Base-by-base conservation (phyloP, 2,113 vertebrate genomes). In the Podilymbus podiceps region DNA sequence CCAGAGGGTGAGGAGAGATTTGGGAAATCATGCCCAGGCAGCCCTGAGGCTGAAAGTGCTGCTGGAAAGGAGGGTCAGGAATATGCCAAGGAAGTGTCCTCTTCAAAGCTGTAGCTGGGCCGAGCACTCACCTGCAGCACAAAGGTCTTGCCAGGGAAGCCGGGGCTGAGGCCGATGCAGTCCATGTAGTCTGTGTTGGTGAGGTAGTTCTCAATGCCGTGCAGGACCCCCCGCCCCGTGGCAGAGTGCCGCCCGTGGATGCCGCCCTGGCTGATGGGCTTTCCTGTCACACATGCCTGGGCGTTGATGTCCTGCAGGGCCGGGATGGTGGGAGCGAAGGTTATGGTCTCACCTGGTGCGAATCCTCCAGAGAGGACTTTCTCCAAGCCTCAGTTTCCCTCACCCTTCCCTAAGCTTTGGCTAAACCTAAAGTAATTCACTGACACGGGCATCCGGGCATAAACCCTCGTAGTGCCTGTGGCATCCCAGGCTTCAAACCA, bases 261-360 rank as follows among this genome's bases (percentile, higher is more conserved):
- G 31, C 79, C 72, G 31, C 89, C 91, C 72, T 89, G 89, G 44
- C 55, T 84, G 33, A 82, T 52, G 64, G 92, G 74, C 64, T 95
- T 96, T 75, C 63, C 75, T 23, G 71, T 89, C 49, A 83, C 86
- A 47, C 67, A 64, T 0, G 8, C 83, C 53, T 79, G 66, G 68
- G 72, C 42, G 15, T 10, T 89, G 90, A 91, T 91, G 67, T 89
- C 89, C 79, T 96, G 85, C 0, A 1, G 79, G 60, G 38, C 46
- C 2, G 0, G 38, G 58, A 55, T 56, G 31, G 11, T 53, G 42
- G 75, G n/a, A 59, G 12, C 15, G 33, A 62, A 38, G 16, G 33
- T 69, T 56, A 72, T 12, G 30, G 38, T 25, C 21, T 83, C 22
- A 35, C 13, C 30, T 62, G 21, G 24, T 17, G 9, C 60, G 56